Evolutionary conservation across 2,113 vertebrate species (phyloP).

Genomic region (Colaptes auratus): DNA sequence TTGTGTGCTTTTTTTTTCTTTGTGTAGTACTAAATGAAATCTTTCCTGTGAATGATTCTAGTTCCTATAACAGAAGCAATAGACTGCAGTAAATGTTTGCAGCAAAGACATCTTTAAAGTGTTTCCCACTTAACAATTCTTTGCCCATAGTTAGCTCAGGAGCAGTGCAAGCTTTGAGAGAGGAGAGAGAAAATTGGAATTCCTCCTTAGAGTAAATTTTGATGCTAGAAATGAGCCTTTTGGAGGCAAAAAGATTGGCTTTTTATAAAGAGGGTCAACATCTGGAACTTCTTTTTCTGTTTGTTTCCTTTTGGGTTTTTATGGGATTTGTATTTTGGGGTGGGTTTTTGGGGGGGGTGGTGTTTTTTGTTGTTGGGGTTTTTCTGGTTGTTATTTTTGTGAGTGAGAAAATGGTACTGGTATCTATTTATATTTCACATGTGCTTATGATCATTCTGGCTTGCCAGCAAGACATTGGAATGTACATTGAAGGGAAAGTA

Average conservation of each 20-base stretch:
- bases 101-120: neutral
- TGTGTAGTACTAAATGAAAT: neutral
- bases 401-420: rapidly evolving
- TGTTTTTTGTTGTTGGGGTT: no score
- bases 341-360: no score
- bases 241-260: neutral
- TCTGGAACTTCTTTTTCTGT: neutral
- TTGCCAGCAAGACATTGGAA: neutral
- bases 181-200: neutral
- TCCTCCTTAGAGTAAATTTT: neutral
- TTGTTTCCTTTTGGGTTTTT: neutral
- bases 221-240: neutral
- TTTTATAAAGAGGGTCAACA: neutral
- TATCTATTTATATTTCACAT: neutral
- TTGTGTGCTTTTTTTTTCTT: neutral
- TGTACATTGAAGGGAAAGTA: neutral
- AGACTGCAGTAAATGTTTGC: neutral
- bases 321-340: no score
- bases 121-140: neutral
- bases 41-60: neutral
- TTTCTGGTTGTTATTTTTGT: neutral
- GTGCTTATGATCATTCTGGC: neutral
- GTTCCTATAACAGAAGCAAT: neutral
- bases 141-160: neutral
- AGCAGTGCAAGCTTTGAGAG: neutral